Percentiles rank a stretch among this genome's conserved stretches.
Evolutionary conservation across 2,113 vertebrate genomes (phyloP).

Genomic region (Dolichallabes microphthalmus): DNA sequence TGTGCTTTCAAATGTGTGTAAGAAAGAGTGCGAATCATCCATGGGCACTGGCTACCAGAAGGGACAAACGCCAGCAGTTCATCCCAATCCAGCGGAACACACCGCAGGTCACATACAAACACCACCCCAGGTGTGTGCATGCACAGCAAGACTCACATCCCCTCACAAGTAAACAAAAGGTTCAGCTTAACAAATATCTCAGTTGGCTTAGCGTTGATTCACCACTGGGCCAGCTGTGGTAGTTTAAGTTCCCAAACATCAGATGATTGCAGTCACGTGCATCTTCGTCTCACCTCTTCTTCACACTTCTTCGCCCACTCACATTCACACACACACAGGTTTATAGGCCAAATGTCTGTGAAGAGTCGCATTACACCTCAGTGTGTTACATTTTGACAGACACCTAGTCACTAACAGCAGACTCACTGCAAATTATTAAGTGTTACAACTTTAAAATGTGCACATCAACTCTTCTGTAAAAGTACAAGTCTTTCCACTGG

Average conservation of each 20-base stretch:
- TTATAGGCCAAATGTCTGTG: neutral
- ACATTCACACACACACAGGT: neutral
- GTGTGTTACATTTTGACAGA: neutral
- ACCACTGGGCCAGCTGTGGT: conserved; percentile 20
- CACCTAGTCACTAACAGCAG: neutral
- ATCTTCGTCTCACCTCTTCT: conserved; percentile 10
- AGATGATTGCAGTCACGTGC: conserved; percentile 15
- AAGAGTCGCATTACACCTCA: neutral
- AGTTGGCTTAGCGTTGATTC: conserved; percentile 9
- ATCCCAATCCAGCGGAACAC: conserved; percentile 36
- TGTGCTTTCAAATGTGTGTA: conserved; percentile 22
- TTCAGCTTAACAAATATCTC: conserved; percentile 28
- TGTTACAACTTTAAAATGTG: neutral
- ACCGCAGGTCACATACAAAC: conserved; percentile 42
- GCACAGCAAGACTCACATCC: conserved; percentile 22
- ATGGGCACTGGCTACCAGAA: conserved; percentile 18
- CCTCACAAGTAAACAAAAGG: conserved; percentile 29
- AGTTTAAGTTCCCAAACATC: conserved; percentile 17
- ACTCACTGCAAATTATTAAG: neutral
- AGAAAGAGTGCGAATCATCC: conserved; percentile 32
- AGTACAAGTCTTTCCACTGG: neutral
- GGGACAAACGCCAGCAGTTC: conserved; percentile 18
- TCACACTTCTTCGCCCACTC: conserved; percentile 11
- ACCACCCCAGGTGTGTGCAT: conserved; percentile 4
- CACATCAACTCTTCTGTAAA: neutral